Evolutionary conservation across 2,888 invertebrate genomes (phyloP).

Genomic region (Cephonodes hylas): DNA sequence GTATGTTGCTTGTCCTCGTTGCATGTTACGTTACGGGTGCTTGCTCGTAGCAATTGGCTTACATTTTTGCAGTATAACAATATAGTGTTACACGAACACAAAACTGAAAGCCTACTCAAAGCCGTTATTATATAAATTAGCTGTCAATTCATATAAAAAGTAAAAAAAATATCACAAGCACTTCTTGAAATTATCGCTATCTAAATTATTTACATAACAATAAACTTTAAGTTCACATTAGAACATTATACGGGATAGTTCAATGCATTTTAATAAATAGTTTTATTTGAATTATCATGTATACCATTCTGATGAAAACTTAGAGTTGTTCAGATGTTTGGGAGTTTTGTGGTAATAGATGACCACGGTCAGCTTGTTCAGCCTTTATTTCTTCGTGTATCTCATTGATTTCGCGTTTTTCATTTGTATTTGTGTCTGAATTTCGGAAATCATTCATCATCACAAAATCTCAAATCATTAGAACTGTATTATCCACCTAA

Average conservation of each 20-base stretch:
- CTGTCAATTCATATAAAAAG: slow-evolving; percentile 42
- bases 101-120: slow-evolving; percentile 43
- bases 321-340: not conserved
- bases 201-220: slow-evolving; percentile 27
- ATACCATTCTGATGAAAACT: not conserved
- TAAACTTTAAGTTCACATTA: slow-evolving; percentile 1
- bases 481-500: slow-evolving; percentile 33
- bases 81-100: slow-evolving; percentile 35
- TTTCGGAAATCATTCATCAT: not conserved
- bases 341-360: not conserved
- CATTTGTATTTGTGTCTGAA: not conserved
- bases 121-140: slow-evolving; percentile 37
- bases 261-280: slow-evolving; percentile 1
- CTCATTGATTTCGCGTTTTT: not conserved
- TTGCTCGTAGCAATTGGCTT: slow-evolving; percentile 35
- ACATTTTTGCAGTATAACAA: slow-evolving; percentile 47
- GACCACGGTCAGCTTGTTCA: not conserved
- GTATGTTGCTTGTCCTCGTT: slow-evolving; percentile 24
- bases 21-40: slow-evolving; percentile 25
- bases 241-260: not conserved
- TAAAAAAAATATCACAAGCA: slow-evolving; percentile 42
- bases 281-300: not conserved
- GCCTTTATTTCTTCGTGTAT: not conserved
- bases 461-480: not conserved
- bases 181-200: slow-evolving; percentile 19